Evolutionary conservation across 1,140 invertebrate genomes (phyloP).

Genomic region (Drosophila baimaii): DNA sequence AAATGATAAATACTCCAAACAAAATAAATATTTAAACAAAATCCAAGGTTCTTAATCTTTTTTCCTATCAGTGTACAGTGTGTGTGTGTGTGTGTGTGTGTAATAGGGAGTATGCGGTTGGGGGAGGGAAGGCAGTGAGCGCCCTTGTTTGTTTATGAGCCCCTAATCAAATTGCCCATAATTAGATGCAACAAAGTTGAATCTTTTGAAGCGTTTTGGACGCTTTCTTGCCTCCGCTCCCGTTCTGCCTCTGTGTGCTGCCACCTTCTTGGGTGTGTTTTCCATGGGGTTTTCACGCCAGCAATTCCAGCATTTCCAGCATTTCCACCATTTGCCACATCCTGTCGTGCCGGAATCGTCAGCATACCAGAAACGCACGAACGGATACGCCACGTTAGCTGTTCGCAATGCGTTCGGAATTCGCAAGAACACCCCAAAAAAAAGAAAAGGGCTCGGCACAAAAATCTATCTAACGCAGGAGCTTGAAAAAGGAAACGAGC

Average conservation of each 20-base stretch:
- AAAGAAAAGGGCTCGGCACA: neutral
- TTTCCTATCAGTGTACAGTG: neutral
- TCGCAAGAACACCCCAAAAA: conserved; percentile 17
- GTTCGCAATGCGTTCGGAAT: conserved; percentile 63
- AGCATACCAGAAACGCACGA: conserved; percentile 54
- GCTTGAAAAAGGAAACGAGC: neutral
- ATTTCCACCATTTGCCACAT: conserved; percentile 32
- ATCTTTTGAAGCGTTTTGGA: conserved; percentile 40
- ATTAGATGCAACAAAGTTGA: conserved; percentile 71
- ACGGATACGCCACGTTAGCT: conserved; percentile 55
- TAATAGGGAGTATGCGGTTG: too few species aligned
- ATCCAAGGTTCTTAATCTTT: too few species aligned
- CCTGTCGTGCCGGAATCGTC: conserved; percentile 51
- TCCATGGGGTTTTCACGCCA: conserved; percentile 7
- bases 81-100: conserved; percentile 20
- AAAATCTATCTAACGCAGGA: neutral
- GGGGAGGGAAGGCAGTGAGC: neutral
- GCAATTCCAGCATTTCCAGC: conserved; percentile 2
- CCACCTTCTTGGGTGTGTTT: neutral
- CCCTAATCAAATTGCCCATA: conserved; percentile 69
- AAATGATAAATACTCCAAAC: too few species aligned
- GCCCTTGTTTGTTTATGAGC: conserved; percentile 55
- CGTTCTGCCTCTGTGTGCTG: neutral
- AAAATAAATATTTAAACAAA: too few species aligned
- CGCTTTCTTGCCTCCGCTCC: conserved; percentile 13